Conservation (phyloP, 2,113 vertebrate species). For the Vulpes vulpes region DNA sequence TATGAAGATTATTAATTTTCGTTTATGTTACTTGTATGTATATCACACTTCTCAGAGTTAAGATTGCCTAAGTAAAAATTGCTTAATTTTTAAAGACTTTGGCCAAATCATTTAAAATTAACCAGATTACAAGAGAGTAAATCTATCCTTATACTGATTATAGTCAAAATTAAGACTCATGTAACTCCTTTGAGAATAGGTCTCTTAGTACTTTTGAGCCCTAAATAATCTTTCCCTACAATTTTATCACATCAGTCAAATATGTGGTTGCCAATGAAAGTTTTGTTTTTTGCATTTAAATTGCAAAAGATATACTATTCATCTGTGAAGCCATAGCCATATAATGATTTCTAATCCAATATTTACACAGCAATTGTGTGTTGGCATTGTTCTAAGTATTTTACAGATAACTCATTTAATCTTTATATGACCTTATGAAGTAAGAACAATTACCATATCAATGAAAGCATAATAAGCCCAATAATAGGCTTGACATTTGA, state of each 20-base stretch:
- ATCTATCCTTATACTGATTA: background rate
- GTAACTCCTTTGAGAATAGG: background rate
- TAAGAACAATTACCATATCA: background rate
- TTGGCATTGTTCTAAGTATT: background rate
- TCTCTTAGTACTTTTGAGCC: background rate
- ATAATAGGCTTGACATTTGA: background rate
- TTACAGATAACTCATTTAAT: background rate
- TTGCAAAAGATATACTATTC: background rate
- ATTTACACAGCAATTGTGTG: background rate
- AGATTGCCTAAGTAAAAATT: background rate
- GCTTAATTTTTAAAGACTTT: background rate
- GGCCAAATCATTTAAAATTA: background rate
- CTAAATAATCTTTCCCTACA: background rate
- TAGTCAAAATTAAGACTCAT: background rate
- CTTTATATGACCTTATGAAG: background rate
- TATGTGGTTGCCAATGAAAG: background rate
- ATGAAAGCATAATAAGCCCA: background rate
- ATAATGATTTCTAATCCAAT: background rate
- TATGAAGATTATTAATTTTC: conserved; percentile 51
- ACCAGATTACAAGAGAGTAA: background rate
- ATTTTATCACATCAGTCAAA: background rate
- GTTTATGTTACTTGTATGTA: conserved; percentile 57
- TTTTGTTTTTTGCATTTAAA: background rate
- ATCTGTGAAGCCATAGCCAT: background rate
- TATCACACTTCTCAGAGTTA: conserved; percentile 33